Conservation (phyloP, 2,113 vertebrate species). For the Clarias magur region DNA sequence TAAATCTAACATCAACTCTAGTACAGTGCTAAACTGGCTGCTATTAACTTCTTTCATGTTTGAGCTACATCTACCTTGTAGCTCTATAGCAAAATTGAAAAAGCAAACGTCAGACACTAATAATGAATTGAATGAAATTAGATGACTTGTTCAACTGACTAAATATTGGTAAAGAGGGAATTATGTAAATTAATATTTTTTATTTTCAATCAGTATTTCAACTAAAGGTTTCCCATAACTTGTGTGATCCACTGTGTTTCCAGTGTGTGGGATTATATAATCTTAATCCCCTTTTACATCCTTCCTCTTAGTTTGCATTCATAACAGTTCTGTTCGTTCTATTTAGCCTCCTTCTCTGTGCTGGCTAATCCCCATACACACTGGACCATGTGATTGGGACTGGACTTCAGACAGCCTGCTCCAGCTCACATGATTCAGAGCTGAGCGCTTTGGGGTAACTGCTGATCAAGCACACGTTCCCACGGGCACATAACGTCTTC, state of each 20-base stretch:
- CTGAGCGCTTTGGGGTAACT: not conserved
- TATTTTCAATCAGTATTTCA: not conserved
- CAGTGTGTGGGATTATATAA: not conserved
- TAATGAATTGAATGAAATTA: not conserved
- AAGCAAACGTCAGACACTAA: not conserved
- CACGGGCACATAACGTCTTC: not conserved
- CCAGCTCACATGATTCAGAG: constrained; percentile 9
- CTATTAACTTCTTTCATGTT: not conserved
- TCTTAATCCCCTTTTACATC: not conserved
- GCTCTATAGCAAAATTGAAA: not conserved
- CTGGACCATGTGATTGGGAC: constrained; percentile 21
- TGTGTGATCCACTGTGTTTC: not conserved
- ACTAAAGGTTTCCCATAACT: not conserved
- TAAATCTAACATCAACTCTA: not conserved
- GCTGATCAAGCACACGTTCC: constrained; percentile 27
- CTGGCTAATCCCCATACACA: constrained; percentile 45
- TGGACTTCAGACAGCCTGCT: constrained; percentile 21
- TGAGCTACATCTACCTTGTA: not conserved
- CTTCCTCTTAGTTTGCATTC: not conserved
- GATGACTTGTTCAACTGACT: not conserved
- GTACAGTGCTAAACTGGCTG: not conserved
- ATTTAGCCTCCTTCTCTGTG: constrained; percentile 25
- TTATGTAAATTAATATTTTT: not conserved
- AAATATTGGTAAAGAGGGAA: not conserved
- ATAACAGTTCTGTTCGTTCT: constrained; percentile 11